A percentile compares a stretch with the other conserved stretches of the same genome.
Evolutionary conservation across 2,888 invertebrate species (phyloP).

Genomic region (Parnassius smintheus): DNA sequence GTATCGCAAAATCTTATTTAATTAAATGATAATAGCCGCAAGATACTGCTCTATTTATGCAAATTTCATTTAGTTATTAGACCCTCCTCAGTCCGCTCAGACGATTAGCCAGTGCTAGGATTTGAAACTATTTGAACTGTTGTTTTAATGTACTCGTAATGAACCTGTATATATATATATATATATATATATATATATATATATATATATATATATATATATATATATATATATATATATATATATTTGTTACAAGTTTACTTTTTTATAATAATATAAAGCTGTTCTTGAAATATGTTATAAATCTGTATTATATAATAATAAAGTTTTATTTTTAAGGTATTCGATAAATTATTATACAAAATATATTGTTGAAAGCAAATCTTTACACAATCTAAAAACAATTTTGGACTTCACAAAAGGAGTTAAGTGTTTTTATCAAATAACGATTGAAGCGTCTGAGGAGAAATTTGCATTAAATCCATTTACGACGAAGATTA

Average conservation of each 20-base stretch:
- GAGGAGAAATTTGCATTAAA: conserved; percentile 69
- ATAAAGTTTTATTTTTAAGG: no score
- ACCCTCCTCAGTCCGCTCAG: conserved; percentile 59
- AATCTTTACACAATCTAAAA: conserved; percentile 40
- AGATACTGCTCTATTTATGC: conserved; percentile 73
- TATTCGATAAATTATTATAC: neutral
- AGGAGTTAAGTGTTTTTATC: conserved; percentile 60
- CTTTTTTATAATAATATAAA: no score
- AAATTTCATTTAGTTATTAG: conserved; percentile 71
- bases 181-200: no score
- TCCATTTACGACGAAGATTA: conserved; percentile 70
- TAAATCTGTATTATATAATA: no score
- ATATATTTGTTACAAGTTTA: no score
- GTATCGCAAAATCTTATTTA: conserved; percentile 74
- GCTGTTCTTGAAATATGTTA: no score
- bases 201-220: no score
- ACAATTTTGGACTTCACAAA: conserved; percentile 58
- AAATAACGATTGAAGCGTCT: conserved; percentile 55
- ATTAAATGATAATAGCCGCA: conserved; percentile 78
- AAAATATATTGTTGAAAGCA: conserved; percentile 23
- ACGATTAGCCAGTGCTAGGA: conserved; percentile 54
- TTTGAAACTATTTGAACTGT: conserved; percentile 50
- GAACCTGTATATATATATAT: no score
- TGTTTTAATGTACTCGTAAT: conserved; percentile 48
- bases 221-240: no score